Conservation (phyloP, 2,113 vertebrate genomes). For the Hiodon alosoides region DNA sequence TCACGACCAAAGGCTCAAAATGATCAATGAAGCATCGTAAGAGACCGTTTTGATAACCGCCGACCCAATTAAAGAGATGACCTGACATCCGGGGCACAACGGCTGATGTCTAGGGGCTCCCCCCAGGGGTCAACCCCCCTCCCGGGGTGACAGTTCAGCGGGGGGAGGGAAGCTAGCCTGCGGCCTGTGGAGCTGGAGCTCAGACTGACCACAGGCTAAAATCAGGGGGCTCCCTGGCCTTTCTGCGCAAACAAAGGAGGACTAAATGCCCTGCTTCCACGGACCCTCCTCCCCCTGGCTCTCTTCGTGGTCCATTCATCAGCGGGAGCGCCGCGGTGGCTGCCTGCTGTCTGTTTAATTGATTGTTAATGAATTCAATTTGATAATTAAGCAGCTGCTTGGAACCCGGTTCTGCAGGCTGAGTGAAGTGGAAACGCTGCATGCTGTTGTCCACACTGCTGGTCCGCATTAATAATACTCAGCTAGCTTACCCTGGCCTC, state of each 20-base stretch:
- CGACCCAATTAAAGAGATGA: neutral
- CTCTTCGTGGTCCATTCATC: constrained; percentile 27
- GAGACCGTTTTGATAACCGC: constrained; percentile 11
- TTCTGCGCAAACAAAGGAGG: constrained; percentile 64
- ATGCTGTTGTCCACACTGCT: neutral
- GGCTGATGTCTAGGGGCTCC: neutral
- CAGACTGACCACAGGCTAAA: constrained; percentile 53
- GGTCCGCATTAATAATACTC: neutral
- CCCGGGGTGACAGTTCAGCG: neutral
- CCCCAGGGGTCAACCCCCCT: neutral
- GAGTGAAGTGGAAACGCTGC: constrained; percentile 5
- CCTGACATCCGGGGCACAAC: neutral
- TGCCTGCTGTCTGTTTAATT: constrained; percentile 70
- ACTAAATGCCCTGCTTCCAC: constrained; percentile 48
- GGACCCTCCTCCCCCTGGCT: constrained; percentile 33
- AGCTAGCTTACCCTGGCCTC: neutral
- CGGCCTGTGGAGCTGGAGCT: constrained; percentile 39
- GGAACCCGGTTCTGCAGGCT: constrained; percentile 8
- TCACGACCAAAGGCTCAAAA: neutral
- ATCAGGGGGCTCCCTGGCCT: constrained; percentile 59
- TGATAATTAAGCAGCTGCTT: constrained; percentile 17
- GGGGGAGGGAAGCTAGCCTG: constrained; percentile 48
- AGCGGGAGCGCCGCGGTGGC: constrained; percentile 50
- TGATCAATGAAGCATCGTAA: neutral
- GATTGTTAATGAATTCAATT: constrained; percentile 26